These are phyloP conservation scores for Trisateles emortualis DNA, from an alignment of 2,888 invertebrate species.

Conservation along the genomic window DNA sequence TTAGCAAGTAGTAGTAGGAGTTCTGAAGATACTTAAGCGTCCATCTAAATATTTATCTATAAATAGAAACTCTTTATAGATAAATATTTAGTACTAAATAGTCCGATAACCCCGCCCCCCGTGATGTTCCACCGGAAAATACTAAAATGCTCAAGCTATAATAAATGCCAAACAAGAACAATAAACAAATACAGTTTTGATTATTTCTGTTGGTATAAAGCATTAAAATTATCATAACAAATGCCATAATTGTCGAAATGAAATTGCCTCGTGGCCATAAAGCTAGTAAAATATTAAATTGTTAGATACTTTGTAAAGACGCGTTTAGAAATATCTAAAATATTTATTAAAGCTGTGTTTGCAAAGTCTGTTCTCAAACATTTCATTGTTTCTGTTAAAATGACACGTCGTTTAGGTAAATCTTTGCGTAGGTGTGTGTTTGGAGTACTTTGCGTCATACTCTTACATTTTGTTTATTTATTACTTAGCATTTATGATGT, in stretches of 20 bases:
- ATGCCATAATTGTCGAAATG: slow-evolving; percentile 30
- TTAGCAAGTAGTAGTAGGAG: no score
- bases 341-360: slow-evolving; percentile 32
- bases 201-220: slow-evolving; percentile 8
- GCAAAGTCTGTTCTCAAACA: slow-evolving; percentile 25
- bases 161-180: not conserved
- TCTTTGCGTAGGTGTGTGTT: slow-evolving; percentile 11
- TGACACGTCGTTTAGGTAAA: slow-evolving; percentile 25
- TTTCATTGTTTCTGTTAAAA: slow-evolving; percentile 26
- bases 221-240: slow-evolving; percentile 34
- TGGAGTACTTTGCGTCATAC: slow-evolving; percentile 9
- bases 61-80: no score
- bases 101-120: no score
- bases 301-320: slow-evolving; percentile 18
- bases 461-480: slow-evolving; percentile 14
- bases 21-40: no score
- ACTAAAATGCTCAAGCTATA: not conserved
- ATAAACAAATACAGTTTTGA: slow-evolving; percentile 14
- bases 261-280: slow-evolving; percentile 28
- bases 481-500: slow-evolving; percentile 14
- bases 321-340: slow-evolving; percentile 24
- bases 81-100: no score
- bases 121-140: no score
- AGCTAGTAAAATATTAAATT: slow-evolving; percentile 29
- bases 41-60: no score